These are phyloP conservation scores for Zootoca vivipara DNA, from an alignment of 2,113 vertebrate genomes.

Conservation along the genomic window DNA sequence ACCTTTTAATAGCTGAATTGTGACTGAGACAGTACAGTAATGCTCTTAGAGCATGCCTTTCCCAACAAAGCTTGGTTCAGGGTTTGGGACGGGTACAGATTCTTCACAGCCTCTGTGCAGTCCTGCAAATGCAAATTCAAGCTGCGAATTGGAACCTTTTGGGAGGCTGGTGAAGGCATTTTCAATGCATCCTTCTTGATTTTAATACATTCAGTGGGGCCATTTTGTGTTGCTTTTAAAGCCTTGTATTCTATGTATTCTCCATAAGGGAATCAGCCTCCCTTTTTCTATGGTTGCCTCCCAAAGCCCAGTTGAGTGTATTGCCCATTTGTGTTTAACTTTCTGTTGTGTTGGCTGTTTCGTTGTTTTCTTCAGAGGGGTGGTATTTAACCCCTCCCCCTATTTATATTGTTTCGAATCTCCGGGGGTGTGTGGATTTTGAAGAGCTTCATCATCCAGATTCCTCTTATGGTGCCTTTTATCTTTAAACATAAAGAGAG, in stretches of 20 bases:
- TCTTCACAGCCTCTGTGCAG: neutral
- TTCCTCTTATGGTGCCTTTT: constrained; percentile 1
- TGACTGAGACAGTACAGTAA: neutral
- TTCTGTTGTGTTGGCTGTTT: neutral
- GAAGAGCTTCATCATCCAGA: neutral
- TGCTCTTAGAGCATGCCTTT: neutral
- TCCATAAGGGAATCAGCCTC: neutral
- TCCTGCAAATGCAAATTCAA: neutral
- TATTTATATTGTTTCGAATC: neutral
- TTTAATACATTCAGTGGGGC: neutral
- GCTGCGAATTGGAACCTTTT: neutral
- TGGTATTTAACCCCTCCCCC: constrained; percentile 1
- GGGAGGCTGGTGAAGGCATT: too few relatives aligned
- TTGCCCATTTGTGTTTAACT: neutral
- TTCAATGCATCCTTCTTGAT: neutral
- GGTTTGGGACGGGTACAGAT: too few relatives aligned
- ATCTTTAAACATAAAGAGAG: constrained; percentile 16
- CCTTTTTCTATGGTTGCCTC: neutral
- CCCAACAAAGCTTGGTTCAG: neutral
- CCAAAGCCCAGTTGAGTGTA: neutral
- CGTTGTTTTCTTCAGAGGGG: neutral
- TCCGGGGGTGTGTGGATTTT: neutral
- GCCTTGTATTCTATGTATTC: neutral
- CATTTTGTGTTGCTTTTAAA: neutral
- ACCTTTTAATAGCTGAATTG: neutral